Evolutionary conservation across 2,797 vertebrate genomes (phyloP).

Genomic region (Phataginus tricuspis): DNA sequence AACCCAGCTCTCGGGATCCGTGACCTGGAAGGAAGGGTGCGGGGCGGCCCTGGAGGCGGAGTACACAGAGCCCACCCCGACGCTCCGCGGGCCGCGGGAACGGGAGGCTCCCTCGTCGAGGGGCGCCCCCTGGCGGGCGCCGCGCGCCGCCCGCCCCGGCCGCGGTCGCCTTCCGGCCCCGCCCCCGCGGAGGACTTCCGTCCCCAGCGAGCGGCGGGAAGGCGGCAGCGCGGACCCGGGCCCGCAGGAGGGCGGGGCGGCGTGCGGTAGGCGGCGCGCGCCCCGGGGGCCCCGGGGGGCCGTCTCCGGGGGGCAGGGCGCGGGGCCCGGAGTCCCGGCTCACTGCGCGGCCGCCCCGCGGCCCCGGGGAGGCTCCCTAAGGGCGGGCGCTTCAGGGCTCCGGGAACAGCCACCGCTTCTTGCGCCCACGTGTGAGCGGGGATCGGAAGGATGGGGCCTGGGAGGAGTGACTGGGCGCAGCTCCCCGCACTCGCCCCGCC

Average conservation of each 20-base stretch:
- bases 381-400: not conserved
- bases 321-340: not conserved
- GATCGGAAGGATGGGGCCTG: too few relatives aligned
- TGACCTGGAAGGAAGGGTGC: not conserved
- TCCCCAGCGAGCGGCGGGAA: not conserved
- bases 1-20: not conserved
- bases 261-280: not conserved
- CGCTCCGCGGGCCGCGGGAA: not conserved
- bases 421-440: not conserved
- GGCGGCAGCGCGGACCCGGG: too few relatives aligned
- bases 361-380: not conserved
- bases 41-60: not conserved
- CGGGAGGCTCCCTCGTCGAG: fast-evolving
- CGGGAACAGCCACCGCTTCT: fast-evolving
- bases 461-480: not conserved
- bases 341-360: not conserved
- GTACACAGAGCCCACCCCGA: not conserved
- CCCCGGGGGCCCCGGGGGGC: not conserved
- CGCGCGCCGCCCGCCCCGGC: too few relatives aligned
- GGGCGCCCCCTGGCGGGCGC: not conserved
- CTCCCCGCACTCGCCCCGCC: too few relatives aligned
- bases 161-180: not conserved
- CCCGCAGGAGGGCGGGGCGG: too few relatives aligned
- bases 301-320: not conserved
- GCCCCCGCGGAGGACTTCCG: slow-evolving; percentile 10